Base-by-base conservation (phyloP, 2,797 vertebrate species). In the Pangasius macronema region DNA sequence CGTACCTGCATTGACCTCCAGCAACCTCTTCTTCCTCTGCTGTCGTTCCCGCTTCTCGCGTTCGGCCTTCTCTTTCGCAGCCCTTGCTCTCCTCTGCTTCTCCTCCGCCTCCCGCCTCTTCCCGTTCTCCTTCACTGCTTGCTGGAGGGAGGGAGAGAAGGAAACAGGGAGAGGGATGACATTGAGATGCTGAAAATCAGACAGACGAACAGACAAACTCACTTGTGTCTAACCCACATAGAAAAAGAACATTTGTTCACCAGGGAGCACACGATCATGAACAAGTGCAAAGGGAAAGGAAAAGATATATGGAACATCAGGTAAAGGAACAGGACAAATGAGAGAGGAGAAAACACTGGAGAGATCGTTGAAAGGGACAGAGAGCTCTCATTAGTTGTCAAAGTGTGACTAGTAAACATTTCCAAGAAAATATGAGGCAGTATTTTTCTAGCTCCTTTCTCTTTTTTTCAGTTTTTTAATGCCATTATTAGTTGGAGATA, bases 1-100 rank as follows among this genome's bases (percentile, higher is more conserved):
- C 95, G 93, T 93, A 99, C 98, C 98, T 93, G 97, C 95, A 91
- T 97, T 99, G 94, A 97, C 97, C 93, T 98, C 97, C 91, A 99
- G 92, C 87, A 99, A 92, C 86, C 91, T 94, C 93, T 96, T 98
- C 94, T 98, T 99, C 96, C 98, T 98, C 92, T 96, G 96, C 91
- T 97, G 97, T 61, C 97, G 96, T 91, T 98, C 97, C 85, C 93
- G 92, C 93, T 97, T 98, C 94, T 99, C 98, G 85, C 96, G 97
- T 93, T 98, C 97, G 77, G 97, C 97, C 91, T 98, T 97, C 94
- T 99, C 98, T 93, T 97, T 98, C 33, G 97, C 98, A 80, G 96
- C 95, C 91, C 92, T 96, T 13, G 96, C 97, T 93, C 96, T 96
- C 89, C 95, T 97, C 93, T 97, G 97, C 92, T 98, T 99, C 94